phyloP scores from a whole-genome alignment of 2,888 invertebrate genomes.

The Dynastes grantii region DNA sequence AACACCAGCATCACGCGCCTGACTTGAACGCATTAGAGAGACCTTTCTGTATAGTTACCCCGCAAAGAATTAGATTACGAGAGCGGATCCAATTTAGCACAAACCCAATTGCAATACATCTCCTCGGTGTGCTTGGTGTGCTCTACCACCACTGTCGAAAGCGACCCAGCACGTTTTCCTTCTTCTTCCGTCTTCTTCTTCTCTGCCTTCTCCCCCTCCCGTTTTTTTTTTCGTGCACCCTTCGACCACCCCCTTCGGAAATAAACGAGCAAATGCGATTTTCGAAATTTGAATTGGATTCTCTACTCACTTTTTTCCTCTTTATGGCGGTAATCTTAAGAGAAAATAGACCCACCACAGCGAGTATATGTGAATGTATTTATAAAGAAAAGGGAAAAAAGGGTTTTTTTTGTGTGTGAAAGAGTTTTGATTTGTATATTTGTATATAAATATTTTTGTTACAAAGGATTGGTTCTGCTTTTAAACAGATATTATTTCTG shows the following conservation, averaged over 20 bases:
- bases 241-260: not conserved
- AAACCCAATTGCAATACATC: conserved; percentile 47
- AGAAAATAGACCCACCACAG: not conserved
- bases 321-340: not conserved
- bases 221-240: conserved; percentile 2
- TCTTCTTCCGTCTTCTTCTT: not conserved
- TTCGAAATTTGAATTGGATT: conserved; percentile 36
- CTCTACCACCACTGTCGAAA: not conserved
- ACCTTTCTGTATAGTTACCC: conserved; percentile 38
- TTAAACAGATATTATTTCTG: too few species aligned
- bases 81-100: conserved; percentile 28
- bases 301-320: not conserved
- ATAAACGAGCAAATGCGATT: conserved; percentile 35
- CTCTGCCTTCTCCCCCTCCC: not conserved
- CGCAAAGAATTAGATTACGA: conserved; percentile 41
- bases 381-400: too few species aligned
- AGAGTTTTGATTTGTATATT: too few species aligned
- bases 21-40: conserved; percentile 31
- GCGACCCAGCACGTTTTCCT: not conserved
- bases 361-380: too few species aligned
- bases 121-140: not conserved
- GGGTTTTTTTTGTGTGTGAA: too few species aligned
- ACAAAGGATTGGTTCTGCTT: too few species aligned
- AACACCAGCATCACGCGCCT: conserved; percentile 9
- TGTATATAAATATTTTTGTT: too few species aligned